Conservation (phyloP, 2,888 invertebrate species). For the Eudemis profundana region DNA sequence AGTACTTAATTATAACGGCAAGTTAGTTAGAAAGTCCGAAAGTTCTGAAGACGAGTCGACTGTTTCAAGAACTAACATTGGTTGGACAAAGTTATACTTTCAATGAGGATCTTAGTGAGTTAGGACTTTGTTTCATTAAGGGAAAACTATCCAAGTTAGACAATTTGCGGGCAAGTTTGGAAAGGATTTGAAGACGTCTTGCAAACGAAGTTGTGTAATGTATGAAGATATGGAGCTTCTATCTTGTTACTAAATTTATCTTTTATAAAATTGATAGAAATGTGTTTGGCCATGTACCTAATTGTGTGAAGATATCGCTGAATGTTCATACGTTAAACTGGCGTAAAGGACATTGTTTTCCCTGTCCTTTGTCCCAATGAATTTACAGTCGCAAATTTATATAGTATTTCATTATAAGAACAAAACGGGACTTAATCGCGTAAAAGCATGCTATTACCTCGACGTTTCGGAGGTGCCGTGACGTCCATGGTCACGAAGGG, state of each 20-base stretch:
- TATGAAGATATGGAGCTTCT: slow-evolving; percentile 4
- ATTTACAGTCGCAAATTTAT: too few species aligned
- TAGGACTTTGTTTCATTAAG: not conserved
- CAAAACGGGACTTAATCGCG: too few species aligned
- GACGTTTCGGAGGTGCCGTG: too few species aligned
- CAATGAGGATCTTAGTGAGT: not conserved
- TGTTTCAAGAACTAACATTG: not conserved
- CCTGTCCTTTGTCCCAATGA: too few species aligned
- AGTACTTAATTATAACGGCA: slow-evolving; percentile 10
- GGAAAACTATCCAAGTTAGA: slow-evolving; percentile 10
- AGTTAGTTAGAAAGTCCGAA: not conserved
- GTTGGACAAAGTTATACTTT: not conserved
- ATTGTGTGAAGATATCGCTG: too few species aligned
- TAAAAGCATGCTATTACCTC: too few species aligned
- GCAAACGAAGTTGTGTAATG: slow-evolving; percentile 8
- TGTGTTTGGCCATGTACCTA: too few species aligned
- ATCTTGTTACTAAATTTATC: not conserved
- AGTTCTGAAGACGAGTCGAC: slow-evolving; percentile 4
- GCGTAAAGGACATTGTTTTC: too few species aligned
- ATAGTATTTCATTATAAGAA: too few species aligned
- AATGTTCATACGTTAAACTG: too few species aligned
- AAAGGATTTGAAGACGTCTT: slow-evolving; percentile 25
- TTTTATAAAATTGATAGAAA: too few species aligned
- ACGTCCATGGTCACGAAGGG: too few species aligned
- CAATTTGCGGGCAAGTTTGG: slow-evolving; percentile 19